phyloP scores from a whole-genome alignment of 2,888 invertebrate genomes.

The Teleiodes luculella region DNA sequence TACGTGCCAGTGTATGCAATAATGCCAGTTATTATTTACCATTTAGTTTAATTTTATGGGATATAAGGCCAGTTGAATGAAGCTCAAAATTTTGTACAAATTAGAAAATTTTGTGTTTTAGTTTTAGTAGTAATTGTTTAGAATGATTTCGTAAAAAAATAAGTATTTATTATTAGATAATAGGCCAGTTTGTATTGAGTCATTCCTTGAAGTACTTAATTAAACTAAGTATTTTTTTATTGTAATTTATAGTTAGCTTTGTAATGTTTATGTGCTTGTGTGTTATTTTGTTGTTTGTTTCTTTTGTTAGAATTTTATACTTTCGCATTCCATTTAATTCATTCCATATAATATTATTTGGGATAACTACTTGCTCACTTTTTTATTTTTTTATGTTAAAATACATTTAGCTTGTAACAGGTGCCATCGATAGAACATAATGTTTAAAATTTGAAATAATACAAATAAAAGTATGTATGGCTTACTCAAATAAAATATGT shows the following conservation, averaged over 20 bases:
- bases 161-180: slow-evolving; percentile 71
- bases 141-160: slow-evolving; percentile 24
- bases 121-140: slow-evolving; percentile 16
- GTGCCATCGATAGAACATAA: slow-evolving; percentile 1
- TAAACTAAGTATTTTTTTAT: slow-evolving; percentile 39
- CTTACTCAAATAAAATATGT: too few species aligned
- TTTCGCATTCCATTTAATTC: slow-evolving; percentile 53
- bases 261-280: slow-evolving; percentile 47
- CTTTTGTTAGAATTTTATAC: slow-evolving; percentile 58
- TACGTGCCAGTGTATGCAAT: slow-evolving; percentile 35
- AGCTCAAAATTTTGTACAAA: slow-evolving; percentile 76
- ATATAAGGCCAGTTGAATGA: slow-evolving; percentile 69
- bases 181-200: slow-evolving; percentile 74
- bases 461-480: neutral
- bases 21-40: slow-evolving; percentile 50
- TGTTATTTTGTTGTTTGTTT: slow-evolving; percentile 63
- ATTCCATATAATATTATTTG: slow-evolving; percentile 28
- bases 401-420: neutral
- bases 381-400: neutral
- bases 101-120: slow-evolving; percentile 38
- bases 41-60: slow-evolving; percentile 59
- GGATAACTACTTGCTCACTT: neutral
- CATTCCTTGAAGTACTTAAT: slow-evolving; percentile 45
- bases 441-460: neutral
- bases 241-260: slow-evolving; percentile 41